These are phyloP conservation scores for Dorcus parallelipipedus DNA, from an alignment of 2,888 invertebrate genomes.

Conservation along the genomic window DNA sequence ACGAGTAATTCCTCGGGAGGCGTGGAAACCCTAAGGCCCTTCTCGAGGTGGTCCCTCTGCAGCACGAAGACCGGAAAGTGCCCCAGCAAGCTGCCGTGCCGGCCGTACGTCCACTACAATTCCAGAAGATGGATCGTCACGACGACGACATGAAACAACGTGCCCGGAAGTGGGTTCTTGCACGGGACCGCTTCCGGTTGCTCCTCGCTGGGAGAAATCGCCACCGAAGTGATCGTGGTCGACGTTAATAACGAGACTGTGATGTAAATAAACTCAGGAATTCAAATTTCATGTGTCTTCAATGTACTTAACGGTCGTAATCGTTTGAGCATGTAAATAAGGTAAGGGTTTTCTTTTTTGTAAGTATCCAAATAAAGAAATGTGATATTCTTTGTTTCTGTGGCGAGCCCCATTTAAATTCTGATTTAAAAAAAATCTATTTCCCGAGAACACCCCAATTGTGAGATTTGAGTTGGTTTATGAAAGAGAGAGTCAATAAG, in stretches of 20 bases:
- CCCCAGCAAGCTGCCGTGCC: slow-evolving; percentile 15
- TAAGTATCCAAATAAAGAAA: no score
- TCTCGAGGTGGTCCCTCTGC: slow-evolving; percentile 42
- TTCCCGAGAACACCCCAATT: no score
- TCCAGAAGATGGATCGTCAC: slow-evolving; percentile 42
- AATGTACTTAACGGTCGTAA: no score
- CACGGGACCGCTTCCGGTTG: slow-evolving; percentile 15
- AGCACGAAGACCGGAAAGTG: slow-evolving; percentile 30
- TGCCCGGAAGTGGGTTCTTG: slow-evolving; percentile 22
- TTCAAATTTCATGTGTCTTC: no score
- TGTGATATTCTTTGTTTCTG: no score
- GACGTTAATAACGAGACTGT: slow-evolving; percentile 27
- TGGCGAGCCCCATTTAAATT: no score
- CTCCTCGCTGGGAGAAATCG: slow-evolving; percentile 19
- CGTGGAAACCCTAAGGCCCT: slow-evolving; percentile 42
- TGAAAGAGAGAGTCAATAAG: no score
- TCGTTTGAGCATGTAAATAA: no score
- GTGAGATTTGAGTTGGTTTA: no score
- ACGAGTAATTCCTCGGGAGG: slow-evolving; percentile 47
- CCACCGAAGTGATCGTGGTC: slow-evolving; percentile 29
- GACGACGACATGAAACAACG: slow-evolving; percentile 41
- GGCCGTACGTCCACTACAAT: slow-evolving; percentile 38
- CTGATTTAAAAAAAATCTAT: no score
- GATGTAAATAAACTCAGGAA: slow-evolving; percentile 19
- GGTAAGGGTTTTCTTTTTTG: no score